Evolutionary conservation across 2,888 invertebrate genomes (phyloP).

Genomic region (Enchytraeus crypticus): DNA sequence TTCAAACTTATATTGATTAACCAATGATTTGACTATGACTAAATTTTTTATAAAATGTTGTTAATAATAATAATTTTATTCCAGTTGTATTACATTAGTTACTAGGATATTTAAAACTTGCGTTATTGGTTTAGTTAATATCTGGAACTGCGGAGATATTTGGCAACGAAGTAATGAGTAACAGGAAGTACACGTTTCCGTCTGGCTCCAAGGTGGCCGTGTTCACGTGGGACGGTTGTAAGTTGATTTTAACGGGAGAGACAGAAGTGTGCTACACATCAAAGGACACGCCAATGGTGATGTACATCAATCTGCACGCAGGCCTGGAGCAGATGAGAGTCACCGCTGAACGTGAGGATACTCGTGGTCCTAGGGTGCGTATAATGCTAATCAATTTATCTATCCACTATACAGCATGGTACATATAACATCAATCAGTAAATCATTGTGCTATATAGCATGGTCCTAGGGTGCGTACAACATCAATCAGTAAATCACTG

Average conservation of each 20-base stretch:
- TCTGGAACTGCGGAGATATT: constrained; percentile 89
- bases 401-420: no score
- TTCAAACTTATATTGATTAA: no score
- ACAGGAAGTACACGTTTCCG: constrained; percentile 79
- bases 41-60: not conserved
- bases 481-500: no score
- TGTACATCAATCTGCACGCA: constrained; percentile 90
- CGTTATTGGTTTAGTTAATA: constrained; percentile 58
- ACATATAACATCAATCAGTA: not conserved
- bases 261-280: constrained; percentile 89
- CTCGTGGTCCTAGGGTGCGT: constrained; percentile 44
- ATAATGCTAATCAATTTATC: no score
- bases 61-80: not conserved
- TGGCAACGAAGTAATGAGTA: constrained; percentile 87
- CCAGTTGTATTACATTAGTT: not conserved
- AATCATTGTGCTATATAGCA: not conserved
- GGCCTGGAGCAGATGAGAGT: constrained; percentile 81
- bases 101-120: not conserved
- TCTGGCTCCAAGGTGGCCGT: constrained; percentile 88
- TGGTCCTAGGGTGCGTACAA: not conserved
- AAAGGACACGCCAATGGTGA: constrained; percentile 90
- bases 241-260: constrained; percentile 69
- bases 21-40: not conserved
- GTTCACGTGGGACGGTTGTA: constrained; percentile 91
- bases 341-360: constrained; percentile 63